Conservation (phyloP, 2,797 vertebrate species). For the Lepidocolaptes lacrymiger region DNA sequence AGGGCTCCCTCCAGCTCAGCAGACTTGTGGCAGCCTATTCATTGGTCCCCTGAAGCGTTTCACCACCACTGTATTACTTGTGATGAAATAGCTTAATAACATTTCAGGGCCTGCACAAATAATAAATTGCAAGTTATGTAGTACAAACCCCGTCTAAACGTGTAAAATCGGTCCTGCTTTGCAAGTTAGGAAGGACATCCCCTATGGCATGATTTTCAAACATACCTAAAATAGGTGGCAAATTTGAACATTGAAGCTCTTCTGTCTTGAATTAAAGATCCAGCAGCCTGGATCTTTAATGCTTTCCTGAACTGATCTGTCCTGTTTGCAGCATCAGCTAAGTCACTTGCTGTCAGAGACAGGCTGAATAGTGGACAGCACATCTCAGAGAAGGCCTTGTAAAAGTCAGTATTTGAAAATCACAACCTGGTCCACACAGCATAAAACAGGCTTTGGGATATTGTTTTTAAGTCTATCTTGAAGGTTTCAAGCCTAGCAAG, state of each 20-base stretch:
- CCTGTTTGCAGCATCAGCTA: neutral
- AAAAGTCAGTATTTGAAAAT: neutral
- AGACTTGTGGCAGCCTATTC: neutral
- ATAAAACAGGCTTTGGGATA: neutral
- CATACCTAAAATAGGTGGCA: neutral
- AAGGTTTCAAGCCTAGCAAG: conserved; percentile 27
- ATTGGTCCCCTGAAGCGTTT: neutral
- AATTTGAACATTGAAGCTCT: neutral
- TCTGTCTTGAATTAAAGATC: neutral
- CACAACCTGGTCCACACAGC: neutral
- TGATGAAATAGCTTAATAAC: neutral
- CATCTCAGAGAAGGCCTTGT: neutral
- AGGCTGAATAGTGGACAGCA: neutral
- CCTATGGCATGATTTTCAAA: neutral
- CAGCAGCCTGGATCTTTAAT: neutral
- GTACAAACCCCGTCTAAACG: neutral
- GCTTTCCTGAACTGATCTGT: neutral
- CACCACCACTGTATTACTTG: too few species aligned
- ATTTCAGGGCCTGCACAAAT: neutral
- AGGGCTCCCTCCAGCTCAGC: neutral
- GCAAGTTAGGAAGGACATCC: neutral
- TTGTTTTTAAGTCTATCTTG: neutral
- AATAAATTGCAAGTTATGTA: neutral
- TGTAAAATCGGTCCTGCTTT: neutral
- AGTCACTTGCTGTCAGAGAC: neutral